Percentiles rank a stretch among this genome's conserved stretches.
These are phyloP conservation scores for Gymnocheta viridis DNA, from an alignment of 2,888 invertebrate species.

Conservation along the genomic window DNA sequence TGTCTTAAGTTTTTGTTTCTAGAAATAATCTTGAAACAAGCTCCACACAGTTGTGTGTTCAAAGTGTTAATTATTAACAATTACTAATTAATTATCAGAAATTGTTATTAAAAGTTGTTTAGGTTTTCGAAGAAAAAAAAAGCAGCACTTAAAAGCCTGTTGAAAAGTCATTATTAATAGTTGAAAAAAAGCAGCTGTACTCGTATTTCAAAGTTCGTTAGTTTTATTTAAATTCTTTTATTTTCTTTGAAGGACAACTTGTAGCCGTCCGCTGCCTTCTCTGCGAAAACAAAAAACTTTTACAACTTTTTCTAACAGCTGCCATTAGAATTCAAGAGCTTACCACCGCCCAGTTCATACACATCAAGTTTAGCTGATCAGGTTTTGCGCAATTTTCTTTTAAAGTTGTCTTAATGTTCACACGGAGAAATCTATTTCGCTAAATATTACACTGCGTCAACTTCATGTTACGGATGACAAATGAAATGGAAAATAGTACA, in stretches of 20 bases:
- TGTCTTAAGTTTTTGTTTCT: slow-evolving; percentile 3
- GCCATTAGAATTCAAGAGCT: no score
- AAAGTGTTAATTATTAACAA: slow-evolving; percentile 37
- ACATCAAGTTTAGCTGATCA: no score
- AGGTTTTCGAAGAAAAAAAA: neutral
- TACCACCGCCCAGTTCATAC: no score
- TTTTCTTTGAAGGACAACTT: neutral
- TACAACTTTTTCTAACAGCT: neutral
- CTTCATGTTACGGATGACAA: no score
- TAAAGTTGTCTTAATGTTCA: no score
- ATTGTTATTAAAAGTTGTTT: slow-evolving; percentile 11
- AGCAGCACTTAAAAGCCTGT: neutral
- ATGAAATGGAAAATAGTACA: no score
- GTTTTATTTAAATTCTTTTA: slow-evolving; percentile 5
- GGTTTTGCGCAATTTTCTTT: no score
- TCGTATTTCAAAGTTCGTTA: neutral
- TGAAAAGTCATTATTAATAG: slow-evolving; percentile 13
- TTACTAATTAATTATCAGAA: slow-evolving; percentile 18
- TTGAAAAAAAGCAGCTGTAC: neutral
- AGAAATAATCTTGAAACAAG: neutral
- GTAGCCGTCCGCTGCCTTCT: neutral
- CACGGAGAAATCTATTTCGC: no score
- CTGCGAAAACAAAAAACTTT: neutral
- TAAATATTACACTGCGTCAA: no score
- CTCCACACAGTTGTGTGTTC: neutral